Percentiles rank a stretch among this genome's conserved stretches.
These are phyloP conservation scores for Rhaphigaster nebulosa DNA, from an alignment of 2,888 invertebrate genomes.

Conservation along the genomic window DNA sequence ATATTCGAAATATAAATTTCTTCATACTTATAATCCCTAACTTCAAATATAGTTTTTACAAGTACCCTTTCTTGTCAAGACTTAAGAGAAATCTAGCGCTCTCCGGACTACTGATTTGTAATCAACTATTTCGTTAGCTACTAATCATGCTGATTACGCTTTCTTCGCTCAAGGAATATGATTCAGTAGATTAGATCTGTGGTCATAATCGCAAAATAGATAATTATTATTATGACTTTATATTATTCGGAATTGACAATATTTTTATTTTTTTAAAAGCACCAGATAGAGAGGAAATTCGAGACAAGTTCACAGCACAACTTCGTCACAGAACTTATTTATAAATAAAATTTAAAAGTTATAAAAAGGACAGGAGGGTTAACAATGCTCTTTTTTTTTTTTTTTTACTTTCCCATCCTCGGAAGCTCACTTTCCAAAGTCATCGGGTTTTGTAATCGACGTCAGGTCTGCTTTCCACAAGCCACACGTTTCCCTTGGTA, in stretches of 20 bases:
- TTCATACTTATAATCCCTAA: too few relatives aligned
- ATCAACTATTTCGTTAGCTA: background rate
- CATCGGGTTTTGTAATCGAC: constrained; percentile 23
- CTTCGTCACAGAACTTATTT: background rate
- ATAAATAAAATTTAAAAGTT: background rate
- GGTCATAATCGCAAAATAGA: background rate
- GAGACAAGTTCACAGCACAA: background rate
- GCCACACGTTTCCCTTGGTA: background rate
- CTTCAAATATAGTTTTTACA: background rate
- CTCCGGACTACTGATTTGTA: background rate
- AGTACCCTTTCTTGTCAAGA: background rate
- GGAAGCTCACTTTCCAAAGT: constrained; percentile 7
- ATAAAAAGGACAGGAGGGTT: background rate
- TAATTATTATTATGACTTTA: background rate
- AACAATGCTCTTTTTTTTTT: background rate
- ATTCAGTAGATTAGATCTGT: background rate
- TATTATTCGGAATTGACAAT: background rate
- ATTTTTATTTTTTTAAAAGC: too few relatives aligned
- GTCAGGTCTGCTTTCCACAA: background rate
- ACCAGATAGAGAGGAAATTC: too few relatives aligned
- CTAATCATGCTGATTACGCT: background rate
- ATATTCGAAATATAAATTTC: too few relatives aligned
- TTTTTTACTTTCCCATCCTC: background rate
- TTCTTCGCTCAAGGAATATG: background rate
- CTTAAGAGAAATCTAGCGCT: background rate